Percentiles rank a stretch among this genome's conserved stretches.
phyloP scores from a whole-genome alignment of 2,797 vertebrate genomes.

The Psittacula echo region DNA sequence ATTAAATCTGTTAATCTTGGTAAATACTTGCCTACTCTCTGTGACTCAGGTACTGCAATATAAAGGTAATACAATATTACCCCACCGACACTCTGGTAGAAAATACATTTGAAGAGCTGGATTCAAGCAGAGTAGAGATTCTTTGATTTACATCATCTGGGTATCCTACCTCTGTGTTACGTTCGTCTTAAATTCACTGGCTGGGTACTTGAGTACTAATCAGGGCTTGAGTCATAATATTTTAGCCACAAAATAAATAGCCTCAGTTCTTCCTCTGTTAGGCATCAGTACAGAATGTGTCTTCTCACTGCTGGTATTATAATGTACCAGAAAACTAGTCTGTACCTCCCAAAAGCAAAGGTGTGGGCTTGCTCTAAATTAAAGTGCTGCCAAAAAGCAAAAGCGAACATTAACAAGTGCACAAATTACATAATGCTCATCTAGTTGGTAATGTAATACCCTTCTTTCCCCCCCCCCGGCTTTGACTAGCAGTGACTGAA shows the following conservation, averaged over 20 bases:
- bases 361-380: conserved; percentile 32
- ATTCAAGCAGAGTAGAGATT: not conserved
- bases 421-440: conserved; percentile 12
- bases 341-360: conserved; percentile 15
- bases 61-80: not conserved
- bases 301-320: conserved; percentile 10
- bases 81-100: not conserved
- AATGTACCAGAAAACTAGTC: not conserved
- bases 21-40: not conserved
- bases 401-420: conserved; percentile 3
- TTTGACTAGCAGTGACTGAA: not conserved
- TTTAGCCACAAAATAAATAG: conserved; percentile 12
- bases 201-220: not conserved
- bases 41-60: not conserved
- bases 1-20: not conserved
- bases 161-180: not conserved
- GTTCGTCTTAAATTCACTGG: not conserved
- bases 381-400: conserved; percentile 38
- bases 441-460: not conserved
- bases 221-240: not conserved
- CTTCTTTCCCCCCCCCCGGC: not conserved
- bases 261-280: not conserved
- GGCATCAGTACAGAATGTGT: not conserved
- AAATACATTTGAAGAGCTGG: not conserved
- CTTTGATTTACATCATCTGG: not conserved